phyloP scores from a whole-genome alignment of 2,888 invertebrate genomes.

The Stramonita haemastoma region DNA sequence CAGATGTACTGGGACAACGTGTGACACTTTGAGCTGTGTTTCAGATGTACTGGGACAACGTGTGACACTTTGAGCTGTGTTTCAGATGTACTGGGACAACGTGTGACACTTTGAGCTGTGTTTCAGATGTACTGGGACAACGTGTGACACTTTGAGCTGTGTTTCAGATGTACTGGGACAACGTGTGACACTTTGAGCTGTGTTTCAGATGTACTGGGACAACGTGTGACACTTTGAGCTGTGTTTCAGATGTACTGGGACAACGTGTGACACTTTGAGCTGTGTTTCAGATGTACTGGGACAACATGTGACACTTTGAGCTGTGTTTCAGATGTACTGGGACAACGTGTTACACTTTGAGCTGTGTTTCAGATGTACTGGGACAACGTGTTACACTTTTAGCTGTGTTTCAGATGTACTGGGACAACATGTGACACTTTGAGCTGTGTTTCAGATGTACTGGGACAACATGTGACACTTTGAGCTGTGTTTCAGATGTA shows the following conservation, averaged over 20 bases:
- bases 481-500: slow-evolving; percentile 47
- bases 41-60: slow-evolving; percentile 46
- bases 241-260: slow-evolving; percentile 46
- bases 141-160: too few relatives aligned
- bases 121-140: slow-evolving; percentile 47
- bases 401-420: slow-evolving; percentile 46
- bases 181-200: too few relatives aligned
- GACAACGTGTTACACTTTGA: too few relatives aligned
- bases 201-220: slow-evolving; percentile 45
- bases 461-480: slow-evolving; percentile 42
- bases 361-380: slow-evolving; percentile 47
- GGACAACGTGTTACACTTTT: slow-evolving; percentile 40
- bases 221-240: too few relatives aligned
- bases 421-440: slow-evolving; percentile 42
- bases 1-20: slow-evolving; percentile 46
- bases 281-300: slow-evolving; percentile 46
- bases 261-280: too few relatives aligned
- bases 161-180: slow-evolving; percentile 46
- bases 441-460: slow-evolving; percentile 46
- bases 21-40: too few relatives aligned
- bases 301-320: too few relatives aligned
- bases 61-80: too few relatives aligned
- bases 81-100: slow-evolving; percentile 47
- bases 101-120: too few relatives aligned
- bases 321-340: slow-evolving; percentile 46